These are phyloP conservation scores for Acanthurus leucopareius DNA, from an alignment of 2,797 vertebrate species.

Conservation along the genomic window DNA sequence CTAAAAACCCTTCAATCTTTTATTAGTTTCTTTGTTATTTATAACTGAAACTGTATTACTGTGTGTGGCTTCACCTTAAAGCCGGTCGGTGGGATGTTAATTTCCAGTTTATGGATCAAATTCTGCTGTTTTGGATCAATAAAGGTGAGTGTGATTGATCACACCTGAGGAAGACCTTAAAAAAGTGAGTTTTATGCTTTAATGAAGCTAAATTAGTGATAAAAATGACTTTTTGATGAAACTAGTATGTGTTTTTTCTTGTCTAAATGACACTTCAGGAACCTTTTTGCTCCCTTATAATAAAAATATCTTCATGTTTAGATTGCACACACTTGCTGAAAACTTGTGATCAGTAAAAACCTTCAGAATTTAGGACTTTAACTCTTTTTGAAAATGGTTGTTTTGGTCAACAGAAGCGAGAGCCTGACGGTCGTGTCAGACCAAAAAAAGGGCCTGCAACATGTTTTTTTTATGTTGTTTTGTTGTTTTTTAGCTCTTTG, in stretches of 20 bases:
- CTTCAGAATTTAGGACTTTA: slow-evolving; percentile 12
- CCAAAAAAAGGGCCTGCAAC: slow-evolving; percentile 32
- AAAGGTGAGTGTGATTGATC: neutral
- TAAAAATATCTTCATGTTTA: slow-evolving; percentile 17
- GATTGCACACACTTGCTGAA: neutral
- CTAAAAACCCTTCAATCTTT: neutral
- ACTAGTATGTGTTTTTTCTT: neutral
- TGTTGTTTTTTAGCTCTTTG: slow-evolving; percentile 28
- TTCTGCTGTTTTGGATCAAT: neutral
- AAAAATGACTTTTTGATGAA: neutral
- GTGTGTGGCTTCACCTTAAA: neutral
- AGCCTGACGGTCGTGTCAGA: slow-evolving; percentile 35
- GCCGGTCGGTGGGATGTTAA: neutral
- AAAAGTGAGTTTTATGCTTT: neutral
- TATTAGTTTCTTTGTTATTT: neutral
- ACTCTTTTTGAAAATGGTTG: slow-evolving; percentile 9
- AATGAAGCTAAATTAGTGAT: neutral
- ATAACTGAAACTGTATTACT: neutral
- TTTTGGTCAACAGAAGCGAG: slow-evolving; percentile 30
- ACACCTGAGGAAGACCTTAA: slow-evolving; percentile 1
- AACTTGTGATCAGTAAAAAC: slow-evolving; percentile 22
- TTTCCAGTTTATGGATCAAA: neutral
- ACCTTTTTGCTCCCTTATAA: slow-evolving; percentile 2
- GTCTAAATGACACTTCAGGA: slow-evolving; percentile 22
- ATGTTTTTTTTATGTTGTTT: neutral